Percentiles rank a stretch among this genome's conserved stretches.
Conservation (phyloP, 2,113 vertebrate genomes). For the Ceuthmochares aereus region DNA sequence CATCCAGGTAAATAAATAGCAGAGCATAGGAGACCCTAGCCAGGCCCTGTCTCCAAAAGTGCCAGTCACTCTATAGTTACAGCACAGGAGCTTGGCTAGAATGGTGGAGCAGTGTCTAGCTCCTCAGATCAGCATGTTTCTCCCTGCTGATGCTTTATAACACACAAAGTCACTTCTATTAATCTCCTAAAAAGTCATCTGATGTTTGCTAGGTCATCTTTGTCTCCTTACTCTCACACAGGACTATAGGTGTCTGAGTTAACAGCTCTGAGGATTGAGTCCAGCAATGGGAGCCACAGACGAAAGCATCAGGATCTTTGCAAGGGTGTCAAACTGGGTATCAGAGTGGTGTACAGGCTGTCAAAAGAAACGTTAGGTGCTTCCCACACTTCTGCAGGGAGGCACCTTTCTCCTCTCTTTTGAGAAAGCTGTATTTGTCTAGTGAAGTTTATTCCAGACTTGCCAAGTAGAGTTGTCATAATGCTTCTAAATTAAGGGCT, state of each 20-base stretch:
- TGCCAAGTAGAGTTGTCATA: neutral
- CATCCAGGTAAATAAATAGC: neutral
- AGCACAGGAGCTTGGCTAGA: neutral
- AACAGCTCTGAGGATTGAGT: neutral
- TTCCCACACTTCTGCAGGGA: neutral
- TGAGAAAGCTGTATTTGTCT: neutral
- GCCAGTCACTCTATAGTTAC: neutral
- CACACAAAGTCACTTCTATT: neutral
- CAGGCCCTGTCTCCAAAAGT: neutral
- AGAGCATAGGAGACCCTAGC: neutral
- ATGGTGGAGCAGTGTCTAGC: neutral
- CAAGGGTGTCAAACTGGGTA: neutral
- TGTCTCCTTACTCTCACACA: neutral
- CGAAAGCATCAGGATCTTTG: neutral
- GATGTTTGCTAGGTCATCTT: neutral
- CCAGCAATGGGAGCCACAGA: neutral
- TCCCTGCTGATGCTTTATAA: conserved; percentile 5
- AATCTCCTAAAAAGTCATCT: neutral
- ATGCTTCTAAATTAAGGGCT: neutral
- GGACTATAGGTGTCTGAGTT: neutral
- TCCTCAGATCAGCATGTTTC: neutral
- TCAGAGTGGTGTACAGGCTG: neutral
- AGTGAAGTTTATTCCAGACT: neutral
- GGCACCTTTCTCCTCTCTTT: neutral
- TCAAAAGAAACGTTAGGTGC: neutral